Conservation (phyloP, 2,113 vertebrate species). For the Anguilla japonica region DNA sequence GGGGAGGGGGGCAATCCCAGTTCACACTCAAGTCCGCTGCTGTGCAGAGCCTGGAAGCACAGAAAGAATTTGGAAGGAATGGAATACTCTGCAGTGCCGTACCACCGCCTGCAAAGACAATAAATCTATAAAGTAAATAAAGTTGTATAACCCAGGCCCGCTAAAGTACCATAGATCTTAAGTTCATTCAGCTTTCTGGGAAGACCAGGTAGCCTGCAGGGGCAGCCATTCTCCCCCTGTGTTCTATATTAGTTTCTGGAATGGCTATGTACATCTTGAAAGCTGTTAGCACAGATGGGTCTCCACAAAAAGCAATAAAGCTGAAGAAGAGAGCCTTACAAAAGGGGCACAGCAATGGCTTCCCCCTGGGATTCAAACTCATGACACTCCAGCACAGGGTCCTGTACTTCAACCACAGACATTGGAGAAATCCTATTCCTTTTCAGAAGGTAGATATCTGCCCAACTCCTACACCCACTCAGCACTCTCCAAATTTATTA, state of each 20-base stretch:
- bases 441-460: neutral
- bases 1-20: too few relatives aligned
- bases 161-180: neutral
- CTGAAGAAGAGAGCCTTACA: neutral
- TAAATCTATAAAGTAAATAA: neutral
- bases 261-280: neutral
- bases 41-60: neutral
- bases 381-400: neutral
- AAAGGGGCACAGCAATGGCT: neutral
- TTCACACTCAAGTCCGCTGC: neutral
- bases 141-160: neutral
- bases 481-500: neutral
- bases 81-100: neutral
- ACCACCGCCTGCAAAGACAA: neutral
- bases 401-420: neutral
- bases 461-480: neutral
- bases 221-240: neutral
- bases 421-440: neutral
- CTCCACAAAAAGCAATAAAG: neutral
- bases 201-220: neutral
- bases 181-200: neutral
- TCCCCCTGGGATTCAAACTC: neutral
- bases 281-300: neutral
- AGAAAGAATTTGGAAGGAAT: neutral
- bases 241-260: neutral